Evolutionary conservation across 1,140 invertebrate genomes (phyloP).

Genomic region (Leptopilina clavipes): DNA sequence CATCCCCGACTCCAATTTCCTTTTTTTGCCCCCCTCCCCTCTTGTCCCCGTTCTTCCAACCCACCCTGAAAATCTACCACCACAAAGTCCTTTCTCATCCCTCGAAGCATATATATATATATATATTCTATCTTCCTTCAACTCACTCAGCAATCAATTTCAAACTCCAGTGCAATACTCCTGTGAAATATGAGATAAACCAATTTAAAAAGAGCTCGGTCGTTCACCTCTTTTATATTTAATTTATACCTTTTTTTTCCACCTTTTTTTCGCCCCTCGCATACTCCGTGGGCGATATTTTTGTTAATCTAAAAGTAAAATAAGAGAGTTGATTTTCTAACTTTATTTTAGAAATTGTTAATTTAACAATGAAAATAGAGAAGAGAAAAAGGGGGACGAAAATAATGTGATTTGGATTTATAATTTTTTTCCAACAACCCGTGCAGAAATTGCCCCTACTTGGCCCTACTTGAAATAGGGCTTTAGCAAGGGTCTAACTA

Average conservation of each 20-base stretch:
- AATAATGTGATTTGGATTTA: too few relatives aligned
- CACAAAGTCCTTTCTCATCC: background rate
- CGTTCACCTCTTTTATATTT: background rate
- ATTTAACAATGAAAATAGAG: too few relatives aligned
- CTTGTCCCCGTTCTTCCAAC: background rate
- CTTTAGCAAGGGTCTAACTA: too few relatives aligned
- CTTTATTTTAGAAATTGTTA: too few relatives aligned
- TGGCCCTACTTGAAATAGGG: too few relatives aligned
- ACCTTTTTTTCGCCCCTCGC: background rate
- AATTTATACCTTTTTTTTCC: background rate
- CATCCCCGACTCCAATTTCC: constrained; percentile 23
- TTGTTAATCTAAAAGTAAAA: too few relatives aligned
- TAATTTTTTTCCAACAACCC: too few relatives aligned
- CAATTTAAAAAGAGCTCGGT: background rate
- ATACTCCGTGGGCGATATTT: too few relatives aligned
- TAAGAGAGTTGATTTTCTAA: too few relatives aligned
- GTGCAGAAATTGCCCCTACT: too few relatives aligned
- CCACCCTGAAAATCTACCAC: background rate
- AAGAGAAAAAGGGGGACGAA: too few relatives aligned
- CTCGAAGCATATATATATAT: background rate
- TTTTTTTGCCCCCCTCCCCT: background rate
- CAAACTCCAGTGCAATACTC: constrained; percentile 49
- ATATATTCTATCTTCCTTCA: constrained; percentile 20
- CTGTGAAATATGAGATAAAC: constrained; percentile 44
- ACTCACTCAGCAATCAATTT: constrained; percentile 46